These are phyloP conservation scores for Schizotus pectinicornis DNA, from an alignment of 2,888 invertebrate species.

Conservation along the genomic window DNA sequence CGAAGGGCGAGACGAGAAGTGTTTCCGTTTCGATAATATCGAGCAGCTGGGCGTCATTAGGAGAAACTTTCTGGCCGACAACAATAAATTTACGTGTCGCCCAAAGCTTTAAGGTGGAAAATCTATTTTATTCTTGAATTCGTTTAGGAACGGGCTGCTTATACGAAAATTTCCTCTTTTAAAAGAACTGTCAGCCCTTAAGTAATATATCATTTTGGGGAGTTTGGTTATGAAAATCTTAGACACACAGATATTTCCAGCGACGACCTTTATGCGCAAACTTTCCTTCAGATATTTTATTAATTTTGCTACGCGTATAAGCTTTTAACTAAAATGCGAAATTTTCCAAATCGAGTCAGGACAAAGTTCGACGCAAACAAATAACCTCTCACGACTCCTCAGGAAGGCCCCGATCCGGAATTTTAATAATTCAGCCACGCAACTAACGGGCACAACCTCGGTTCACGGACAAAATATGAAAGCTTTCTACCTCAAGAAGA, in stretches of 20 bases:
- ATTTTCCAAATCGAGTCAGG: not conserved
- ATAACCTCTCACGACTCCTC: too few species aligned
- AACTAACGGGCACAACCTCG: too few species aligned
- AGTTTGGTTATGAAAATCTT: constrained; percentile 1
- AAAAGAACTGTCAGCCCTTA: not conserved
- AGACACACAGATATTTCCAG: constrained; percentile 1
- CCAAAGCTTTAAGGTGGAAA: not conserved
- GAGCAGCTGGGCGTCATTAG: too few species aligned
- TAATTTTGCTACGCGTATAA: not conserved
- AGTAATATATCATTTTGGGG: not conserved
- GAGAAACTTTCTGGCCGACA: too few species aligned
- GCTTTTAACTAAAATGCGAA: constrained; percentile 1
- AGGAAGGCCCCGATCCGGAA: too few species aligned
- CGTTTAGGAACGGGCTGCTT: not conserved
- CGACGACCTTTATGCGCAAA: not conserved
- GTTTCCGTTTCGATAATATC: too few species aligned
- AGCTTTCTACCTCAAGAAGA: too few species aligned
- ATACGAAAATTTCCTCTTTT: not conserved
- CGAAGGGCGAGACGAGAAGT: too few species aligned
- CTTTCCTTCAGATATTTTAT: not conserved
- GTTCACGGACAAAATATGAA: too few species aligned
- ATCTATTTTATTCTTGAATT: not conserved
- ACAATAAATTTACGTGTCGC: too few species aligned
- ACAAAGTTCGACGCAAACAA: too few species aligned
- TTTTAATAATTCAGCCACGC: too few species aligned